These are phyloP conservation scores for Hozukius guyotensis DNA, from an alignment of 2,797 vertebrate species.

Conservation along the genomic window DNA sequence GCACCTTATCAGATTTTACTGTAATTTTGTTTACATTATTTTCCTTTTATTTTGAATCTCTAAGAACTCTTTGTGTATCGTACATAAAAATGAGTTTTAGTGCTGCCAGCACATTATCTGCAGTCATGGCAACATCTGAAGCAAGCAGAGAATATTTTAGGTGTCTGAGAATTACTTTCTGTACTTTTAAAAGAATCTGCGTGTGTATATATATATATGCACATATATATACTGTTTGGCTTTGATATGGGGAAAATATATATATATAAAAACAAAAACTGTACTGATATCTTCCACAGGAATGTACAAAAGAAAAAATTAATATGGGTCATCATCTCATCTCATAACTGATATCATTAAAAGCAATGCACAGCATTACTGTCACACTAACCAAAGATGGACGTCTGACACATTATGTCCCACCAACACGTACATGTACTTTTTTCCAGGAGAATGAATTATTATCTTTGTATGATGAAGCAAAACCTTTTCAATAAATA, in stretches of 20 bases:
- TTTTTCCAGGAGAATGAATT: background rate
- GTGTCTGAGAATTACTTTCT: background rate
- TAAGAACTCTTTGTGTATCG: background rate
- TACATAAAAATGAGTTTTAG: background rate
- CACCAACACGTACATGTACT: background rate
- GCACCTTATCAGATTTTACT: background rate
- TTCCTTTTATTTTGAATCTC: background rate
- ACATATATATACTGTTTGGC: no score
- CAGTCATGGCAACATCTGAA: background rate
- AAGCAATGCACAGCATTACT: constrained; percentile 27
- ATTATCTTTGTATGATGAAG: background rate
- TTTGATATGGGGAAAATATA: background rate
- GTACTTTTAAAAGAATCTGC: background rate
- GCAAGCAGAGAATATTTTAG: background rate
- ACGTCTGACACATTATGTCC: background rate
- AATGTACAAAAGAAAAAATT: constrained; percentile 1
- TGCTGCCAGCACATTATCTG: background rate
- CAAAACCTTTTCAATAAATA: constrained; percentile 1
- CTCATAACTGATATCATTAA: background rate
- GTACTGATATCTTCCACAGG: background rate
- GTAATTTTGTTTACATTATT: background rate
- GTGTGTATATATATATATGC: background rate
- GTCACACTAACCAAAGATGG: background rate
- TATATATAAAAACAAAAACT: background rate
- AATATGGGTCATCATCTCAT: background rate